A percentile compares a stretch with the other conserved stretches of the same genome.
Evolutionary conservation across 2,113 vertebrate species (phyloP).

Genomic region (Plecotus auritus): DNA sequence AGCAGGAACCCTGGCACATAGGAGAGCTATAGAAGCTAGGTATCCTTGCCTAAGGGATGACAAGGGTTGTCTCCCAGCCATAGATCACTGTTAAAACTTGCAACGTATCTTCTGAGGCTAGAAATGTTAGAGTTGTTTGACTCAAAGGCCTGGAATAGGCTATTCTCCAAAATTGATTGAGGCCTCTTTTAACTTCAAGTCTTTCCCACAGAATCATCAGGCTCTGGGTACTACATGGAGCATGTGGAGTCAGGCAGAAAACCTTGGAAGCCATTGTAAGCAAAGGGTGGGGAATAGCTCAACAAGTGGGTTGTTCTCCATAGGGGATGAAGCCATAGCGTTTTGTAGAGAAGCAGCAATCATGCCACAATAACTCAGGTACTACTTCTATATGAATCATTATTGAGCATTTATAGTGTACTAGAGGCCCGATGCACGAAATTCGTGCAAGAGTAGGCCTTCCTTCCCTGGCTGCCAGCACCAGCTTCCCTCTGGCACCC

Average conservation of each 20-base stretch:
- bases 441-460: too few relatives aligned
- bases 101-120: constrained; percentile 76
- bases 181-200: background rate
- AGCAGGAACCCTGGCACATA: constrained; percentile 80
- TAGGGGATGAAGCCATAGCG: background rate
- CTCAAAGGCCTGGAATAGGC: background rate
- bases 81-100: constrained; percentile 85
- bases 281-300: background rate
- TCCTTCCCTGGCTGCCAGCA: too few relatives aligned
- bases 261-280: background rate
- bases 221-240: background rate
- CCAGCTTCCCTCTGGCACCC: too few relatives aligned
- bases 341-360: background rate
- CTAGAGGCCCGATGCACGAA: too few relatives aligned
- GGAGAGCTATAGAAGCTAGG: background rate
- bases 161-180: background rate
- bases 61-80: constrained; percentile 72
- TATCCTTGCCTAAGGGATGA: constrained; percentile 69
- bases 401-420: background rate
- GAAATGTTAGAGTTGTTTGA: constrained; percentile 40
- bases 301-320: background rate
- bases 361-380: background rate
- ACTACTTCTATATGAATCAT: background rate
- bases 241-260: background rate
- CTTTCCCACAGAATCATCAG: background rate